Base-by-base conservation (phyloP, 2,797 vertebrate species). In the Rhadinocentrus ornatus region DNA sequence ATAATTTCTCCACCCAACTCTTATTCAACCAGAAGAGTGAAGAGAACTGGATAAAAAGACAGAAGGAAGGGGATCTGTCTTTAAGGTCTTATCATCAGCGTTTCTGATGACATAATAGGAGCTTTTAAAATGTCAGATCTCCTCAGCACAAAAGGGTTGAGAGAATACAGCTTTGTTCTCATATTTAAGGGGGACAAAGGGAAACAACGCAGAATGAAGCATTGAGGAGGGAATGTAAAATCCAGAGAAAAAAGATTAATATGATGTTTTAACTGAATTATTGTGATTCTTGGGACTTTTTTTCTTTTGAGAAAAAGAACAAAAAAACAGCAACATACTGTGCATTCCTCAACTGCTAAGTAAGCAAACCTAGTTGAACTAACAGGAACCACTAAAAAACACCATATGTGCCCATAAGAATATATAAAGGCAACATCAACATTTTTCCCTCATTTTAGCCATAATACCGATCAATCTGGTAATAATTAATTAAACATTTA, bases 101-200 rank as follows among this genome's bases (percentile, higher is more conserved):
- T 76, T 85, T 84, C 68, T 81, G 76, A 69, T 80, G 82, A 82
- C 81, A 73, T 73, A 85, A 85, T 73, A 75, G 82, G 77, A 85
- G 66, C 59, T 71, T 66, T 73, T 79, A 62, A 80, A 71, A 71
- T 69, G 70, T 60, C 73, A 67, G 66, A 67, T 63, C 32, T 64
- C 15, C 35, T 75, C 48, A 18, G 79, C n/a, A 50, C 16, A 56
- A 61, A 58, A 54, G 11, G 20, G 1, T 0, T 16, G 20, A 62
- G 52, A 34, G 55, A 37, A 58, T 27, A 48, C 22, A 41, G 63
- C 32, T 24, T 24, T 39, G 20, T 24, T 9, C 59, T 24, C 39
- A 35, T 59, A 62, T 65, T 75, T 57, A 41, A 16, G 55, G 37
- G 22, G 41, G 52, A 34, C n/a, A 32, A 44, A 32, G 24, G 46